These are phyloP conservation scores for Phyto melanocephala DNA, from an alignment of 2,888 invertebrate species.

Conservation along the genomic window DNA sequence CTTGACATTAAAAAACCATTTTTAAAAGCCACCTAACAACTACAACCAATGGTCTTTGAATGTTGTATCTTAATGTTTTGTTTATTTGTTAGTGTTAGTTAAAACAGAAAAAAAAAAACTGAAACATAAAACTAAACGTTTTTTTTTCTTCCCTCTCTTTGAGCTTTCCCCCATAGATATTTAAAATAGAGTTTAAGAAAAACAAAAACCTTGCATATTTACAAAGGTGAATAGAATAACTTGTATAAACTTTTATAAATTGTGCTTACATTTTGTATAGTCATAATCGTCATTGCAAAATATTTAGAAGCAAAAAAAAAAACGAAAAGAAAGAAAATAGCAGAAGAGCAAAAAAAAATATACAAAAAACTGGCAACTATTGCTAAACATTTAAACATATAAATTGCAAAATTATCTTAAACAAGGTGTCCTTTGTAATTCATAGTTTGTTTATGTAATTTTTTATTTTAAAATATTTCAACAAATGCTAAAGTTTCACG, in stretches of 20 bases:
- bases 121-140: too few relatives aligned
- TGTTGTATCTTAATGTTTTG: not conserved
- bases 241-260: conserved; percentile 49
- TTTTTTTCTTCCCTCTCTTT: too few relatives aligned
- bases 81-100: conserved; percentile 6
- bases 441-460: too few relatives aligned
- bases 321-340: conserved; percentile 1
- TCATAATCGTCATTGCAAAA: conserved; percentile 35
- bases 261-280: conserved; percentile 39
- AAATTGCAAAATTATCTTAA: too few relatives aligned
- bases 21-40: not conserved
- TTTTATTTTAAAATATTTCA: too few relatives aligned
- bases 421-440: too few relatives aligned
- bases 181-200: not conserved
- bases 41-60: not conserved
- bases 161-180: not conserved
- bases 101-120: conserved; percentile 8
- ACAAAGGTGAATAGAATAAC: conserved; percentile 39
- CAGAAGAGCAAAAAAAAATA: not conserved
- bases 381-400: too few relatives aligned
- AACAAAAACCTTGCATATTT: not conserved
- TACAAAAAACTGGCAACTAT: not conserved
- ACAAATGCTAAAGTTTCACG: too few relatives aligned
- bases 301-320: not conserved
- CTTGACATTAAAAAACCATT: not conserved